A percentile compares a stretch with the other conserved stretches of the same genome.
Evolutionary conservation across 2,888 invertebrate species (phyloP).

Genomic region (Clanis bilineata): DNA sequence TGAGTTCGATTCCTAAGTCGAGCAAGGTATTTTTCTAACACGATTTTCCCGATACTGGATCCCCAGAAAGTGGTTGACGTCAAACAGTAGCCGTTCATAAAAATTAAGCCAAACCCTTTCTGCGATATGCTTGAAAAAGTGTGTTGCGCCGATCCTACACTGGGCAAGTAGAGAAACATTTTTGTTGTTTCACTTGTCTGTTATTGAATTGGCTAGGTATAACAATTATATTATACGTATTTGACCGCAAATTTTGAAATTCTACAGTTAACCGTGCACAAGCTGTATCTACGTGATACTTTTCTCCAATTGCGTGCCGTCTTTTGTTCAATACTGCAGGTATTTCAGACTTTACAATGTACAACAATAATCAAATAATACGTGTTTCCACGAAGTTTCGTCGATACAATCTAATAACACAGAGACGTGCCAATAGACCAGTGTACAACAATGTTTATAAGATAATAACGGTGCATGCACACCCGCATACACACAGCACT

Average conservation of each 20-base stretch:
- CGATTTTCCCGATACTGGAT: too few species aligned
- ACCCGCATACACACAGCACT: constrained; percentile 53
- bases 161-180: too few species aligned
- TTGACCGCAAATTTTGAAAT: not conserved
- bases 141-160: too few species aligned
- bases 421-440: constrained; percentile 26
- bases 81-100: too few species aligned
- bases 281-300: not conserved
- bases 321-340: not conserved
- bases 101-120: too few species aligned
- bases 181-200: not conserved
- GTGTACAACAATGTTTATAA: constrained; percentile 35
- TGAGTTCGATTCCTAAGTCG: too few species aligned
- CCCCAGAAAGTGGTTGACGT: too few species aligned
- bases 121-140: too few species aligned
- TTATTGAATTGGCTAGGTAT: not conserved
- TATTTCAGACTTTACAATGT: not conserved
- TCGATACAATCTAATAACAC: not conserved
- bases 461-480: constrained; percentile 47
- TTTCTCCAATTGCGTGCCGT: not conserved
- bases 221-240: not conserved
- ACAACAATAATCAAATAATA: constrained; percentile 5
- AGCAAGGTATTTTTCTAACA: too few species aligned
- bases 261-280: not conserved
- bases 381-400: not conserved